A percentile compares a stretch with the other conserved stretches of the same genome.
Conservation (phyloP, 2,888 invertebrate genomes). For the Entomobrya proxima region DNA sequence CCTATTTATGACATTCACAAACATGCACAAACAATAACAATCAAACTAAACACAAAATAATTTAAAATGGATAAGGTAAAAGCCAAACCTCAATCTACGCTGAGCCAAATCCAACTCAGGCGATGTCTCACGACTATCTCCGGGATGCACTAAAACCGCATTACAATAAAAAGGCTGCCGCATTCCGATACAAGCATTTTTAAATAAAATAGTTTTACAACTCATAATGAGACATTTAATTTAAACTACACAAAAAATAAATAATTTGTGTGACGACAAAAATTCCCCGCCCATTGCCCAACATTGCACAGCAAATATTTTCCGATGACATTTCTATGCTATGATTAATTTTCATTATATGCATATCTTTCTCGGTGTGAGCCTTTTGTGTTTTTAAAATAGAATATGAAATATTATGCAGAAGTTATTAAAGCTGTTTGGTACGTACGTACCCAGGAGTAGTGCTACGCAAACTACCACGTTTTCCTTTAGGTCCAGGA, state of each 20-base stretch:
- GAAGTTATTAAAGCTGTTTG: not conserved
- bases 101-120: constrained; percentile 75
- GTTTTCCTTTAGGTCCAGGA: constrained; percentile 67
- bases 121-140: constrained; percentile 75
- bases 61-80: constrained; percentile 59
- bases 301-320: not conserved
- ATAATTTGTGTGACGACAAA: not conserved
- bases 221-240: constrained; percentile 26
- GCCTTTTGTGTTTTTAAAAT: too few species aligned
- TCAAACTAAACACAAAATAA: constrained; percentile 45
- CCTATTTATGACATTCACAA: not conserved
- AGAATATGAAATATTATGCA: too few species aligned
- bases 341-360: not conserved
- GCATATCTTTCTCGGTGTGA: too few species aligned
- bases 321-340: not conserved
- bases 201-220: not conserved
- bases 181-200: constrained; percentile 13
- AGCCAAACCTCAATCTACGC: constrained; percentile 75
- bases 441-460: constrained; percentile 75
- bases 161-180: not conserved
- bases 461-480: constrained; percentile 68
- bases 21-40: constrained; percentile 34
- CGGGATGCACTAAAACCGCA: constrained; percentile 46
- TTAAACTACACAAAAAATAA: not conserved
- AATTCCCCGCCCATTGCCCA: not conserved